Evolutionary conservation across 1,140 invertebrate genomes (phyloP), one percentile per base, ranked within the genome.

Genomic region (Microplitis demolitor): DNA sequence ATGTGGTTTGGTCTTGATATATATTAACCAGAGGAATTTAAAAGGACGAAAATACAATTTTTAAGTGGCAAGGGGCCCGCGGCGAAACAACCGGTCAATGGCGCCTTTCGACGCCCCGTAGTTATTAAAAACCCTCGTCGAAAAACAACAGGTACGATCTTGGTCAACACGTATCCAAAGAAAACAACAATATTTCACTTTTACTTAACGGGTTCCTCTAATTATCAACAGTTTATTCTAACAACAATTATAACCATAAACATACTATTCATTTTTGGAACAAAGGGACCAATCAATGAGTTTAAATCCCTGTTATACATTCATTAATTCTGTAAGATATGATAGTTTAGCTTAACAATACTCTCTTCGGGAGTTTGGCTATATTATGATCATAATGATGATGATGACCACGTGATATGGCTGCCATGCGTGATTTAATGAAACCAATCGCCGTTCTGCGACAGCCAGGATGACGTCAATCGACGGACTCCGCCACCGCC

Each of bases 371-470:
- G 39, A 45, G 4, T 45, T 45, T 45, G 39, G 39, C 39, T 45
- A 45, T 45, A 45, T 45, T 45, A 45, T 45, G 39, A 45, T 45
- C 39, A 45, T 45, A 45, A 45, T 45, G 39, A 45, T 45, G 39
- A 45, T 45, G 11, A 53, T 51, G 6, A 60, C 64, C 71, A 72
- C 64, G 64, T 67, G 71, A 72, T 45, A 45, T 66, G 64, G 54
- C 54, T 67, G 58, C 54, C 71, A 72, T 72, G 71, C 39, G 56
- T 72, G 64, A 72, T 72, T 72, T 72, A 72, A 72, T 72, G 71
- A 72, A 67, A 67, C 34, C 71, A 72, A 72, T 67, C 64, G 54
- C 14, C 35, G 39, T 51, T 5, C 14, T 16, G 39, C 64, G 45
- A 72, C 63, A 66, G 56, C 54, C 11, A 45, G 14, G 64, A 72